Percentiles rank a stretch among this genome's conserved stretches.
phyloP scores from a whole-genome alignment of 2,888 invertebrate genomes.

The Conomelus anceps region DNA sequence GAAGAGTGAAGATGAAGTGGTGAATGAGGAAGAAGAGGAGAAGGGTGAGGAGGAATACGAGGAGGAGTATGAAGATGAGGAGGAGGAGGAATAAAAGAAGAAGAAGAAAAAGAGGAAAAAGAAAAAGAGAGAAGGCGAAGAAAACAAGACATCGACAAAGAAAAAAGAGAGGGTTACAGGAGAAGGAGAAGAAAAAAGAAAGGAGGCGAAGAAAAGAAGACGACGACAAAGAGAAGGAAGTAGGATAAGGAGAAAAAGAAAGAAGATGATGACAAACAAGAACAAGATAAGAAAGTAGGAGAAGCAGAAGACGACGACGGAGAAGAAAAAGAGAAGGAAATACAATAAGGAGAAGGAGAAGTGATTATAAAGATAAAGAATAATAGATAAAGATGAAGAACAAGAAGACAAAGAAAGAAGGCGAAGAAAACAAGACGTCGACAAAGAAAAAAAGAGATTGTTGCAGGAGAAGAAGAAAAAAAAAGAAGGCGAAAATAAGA shows the following conservation, averaged over 20 bases:
- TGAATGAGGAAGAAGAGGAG: no score
- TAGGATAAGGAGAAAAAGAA: no score
- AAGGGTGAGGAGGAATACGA: no score
- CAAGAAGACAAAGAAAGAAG: neutral
- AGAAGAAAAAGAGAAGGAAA: neutral
- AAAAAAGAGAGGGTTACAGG: neutral
- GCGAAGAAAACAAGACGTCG: neutral
- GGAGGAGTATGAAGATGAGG: neutral
- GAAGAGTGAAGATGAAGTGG: no score
- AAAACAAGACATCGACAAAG: neutral
- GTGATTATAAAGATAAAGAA: neutral
- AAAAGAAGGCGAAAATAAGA: no score
- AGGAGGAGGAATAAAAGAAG: neutral
- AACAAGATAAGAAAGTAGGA: no score
- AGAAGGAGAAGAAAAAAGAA: neutral
- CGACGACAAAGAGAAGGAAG: neutral
- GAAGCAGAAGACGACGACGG: neutral
- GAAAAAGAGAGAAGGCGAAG: neutral
- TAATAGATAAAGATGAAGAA: no score
- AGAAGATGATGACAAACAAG: no score
- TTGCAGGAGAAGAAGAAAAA: no score
- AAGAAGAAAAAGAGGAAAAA: neutral
- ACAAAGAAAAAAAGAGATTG: no score
- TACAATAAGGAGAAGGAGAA: neutral
- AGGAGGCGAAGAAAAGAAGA: neutral